These are phyloP conservation scores for Drosophila helvetica DNA, from an alignment of 2,888 invertebrate genomes.

Conservation along the genomic window DNA sequence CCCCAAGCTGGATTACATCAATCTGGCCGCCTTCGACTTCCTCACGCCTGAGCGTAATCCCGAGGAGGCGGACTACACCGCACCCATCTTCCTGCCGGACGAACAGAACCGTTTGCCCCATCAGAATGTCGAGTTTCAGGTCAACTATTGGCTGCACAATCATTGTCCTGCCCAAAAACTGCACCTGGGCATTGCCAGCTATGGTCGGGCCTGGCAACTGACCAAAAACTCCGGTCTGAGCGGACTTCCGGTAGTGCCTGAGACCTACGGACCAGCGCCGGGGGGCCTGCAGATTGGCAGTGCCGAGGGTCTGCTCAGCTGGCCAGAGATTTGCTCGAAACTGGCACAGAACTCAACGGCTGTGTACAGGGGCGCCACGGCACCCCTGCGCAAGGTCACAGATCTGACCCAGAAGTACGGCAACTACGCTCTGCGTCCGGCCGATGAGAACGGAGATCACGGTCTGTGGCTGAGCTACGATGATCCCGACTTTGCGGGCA, in stretches of 20 bases:
- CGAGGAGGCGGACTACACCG: slow-evolving; percentile 90
- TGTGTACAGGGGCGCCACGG: slow-evolving; percentile 86
- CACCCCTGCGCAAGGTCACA: slow-evolving; percentile 88
- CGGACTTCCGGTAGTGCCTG: slow-evolving; percentile 89
- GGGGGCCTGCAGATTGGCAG: slow-evolving; percentile 88
- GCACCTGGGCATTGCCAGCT: slow-evolving; percentile 89
- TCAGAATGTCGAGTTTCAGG: slow-evolving; percentile 88
- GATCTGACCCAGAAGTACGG: slow-evolving; percentile 92
- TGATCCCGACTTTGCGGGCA: slow-evolving; percentile 91
- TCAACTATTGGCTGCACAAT: slow-evolving; percentile 86
- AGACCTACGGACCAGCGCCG: slow-evolving; percentile 88
- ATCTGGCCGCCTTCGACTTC: slow-evolving; percentile 92
- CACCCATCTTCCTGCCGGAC: slow-evolving; percentile 89
- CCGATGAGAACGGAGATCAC: slow-evolving; percentile 87
- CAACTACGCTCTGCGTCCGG: slow-evolving; percentile 90
- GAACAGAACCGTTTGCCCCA: slow-evolving; percentile 87
- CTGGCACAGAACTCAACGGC: slow-evolving; percentile 87
- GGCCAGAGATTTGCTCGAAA: slow-evolving; percentile 91
- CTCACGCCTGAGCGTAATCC: slow-evolving; percentile 90
- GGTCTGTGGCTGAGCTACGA: slow-evolving; percentile 93
- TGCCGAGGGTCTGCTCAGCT: slow-evolving; percentile 89
- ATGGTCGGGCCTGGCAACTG: slow-evolving; percentile 91
- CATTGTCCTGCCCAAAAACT: slow-evolving; percentile 88
- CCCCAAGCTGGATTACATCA: slow-evolving; percentile 90
- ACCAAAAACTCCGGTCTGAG: slow-evolving; percentile 89